Base-by-base conservation (phyloP, 2,113 vertebrate species). In the Hypanus sabinus region DNA sequence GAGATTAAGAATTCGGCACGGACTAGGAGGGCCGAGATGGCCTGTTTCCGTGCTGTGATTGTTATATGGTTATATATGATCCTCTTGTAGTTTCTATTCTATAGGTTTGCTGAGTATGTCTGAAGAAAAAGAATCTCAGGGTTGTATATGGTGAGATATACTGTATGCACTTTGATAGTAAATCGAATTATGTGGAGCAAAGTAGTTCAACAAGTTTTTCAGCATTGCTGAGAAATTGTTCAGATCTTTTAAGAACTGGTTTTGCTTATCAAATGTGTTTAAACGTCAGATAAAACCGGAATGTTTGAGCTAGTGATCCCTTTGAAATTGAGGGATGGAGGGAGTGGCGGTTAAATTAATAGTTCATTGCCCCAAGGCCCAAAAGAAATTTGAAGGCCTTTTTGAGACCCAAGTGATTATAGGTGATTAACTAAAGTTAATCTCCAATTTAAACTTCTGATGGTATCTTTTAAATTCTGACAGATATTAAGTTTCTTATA, bases 371-470 rank as follows among this genome's bases (percentile, higher is more conserved):
- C 90, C 38, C 36, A 93, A 46, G 68, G 70, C 38, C 68, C 38
- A 93, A 55, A 55, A 55, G 91, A 75, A 55, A 55, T 93, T 73
- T 38, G 38, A 93, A 55, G 36, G 20, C 24, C 73, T 93, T 75
- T 93, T 93, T 93, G 68, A 38, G 33, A 22, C 11, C 68, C 24
- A 73, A 93, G 73, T 24, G 91, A 46, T 30, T 27, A n/a, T 38
- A 16, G 57, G 22, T 65, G 7, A n/a, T 88, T 65, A 62, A 88
- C 33, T 92, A 38, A 92, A 92, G 65, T 70, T 73, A 75, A 93
- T 93, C 91, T 73, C 91, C 68, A 93, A 93, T 93, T 71, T 38
- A 93, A 73, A 93, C 91, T 55, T 73, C 18, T 93, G 68, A 93
- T 65, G 71, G 22, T 65, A n/a, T 55, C 38, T 90, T 88, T 88